Evolutionary conservation across 2,888 invertebrate genomes (phyloP).

Genomic region (Nemotelus nigrinus): DNA sequence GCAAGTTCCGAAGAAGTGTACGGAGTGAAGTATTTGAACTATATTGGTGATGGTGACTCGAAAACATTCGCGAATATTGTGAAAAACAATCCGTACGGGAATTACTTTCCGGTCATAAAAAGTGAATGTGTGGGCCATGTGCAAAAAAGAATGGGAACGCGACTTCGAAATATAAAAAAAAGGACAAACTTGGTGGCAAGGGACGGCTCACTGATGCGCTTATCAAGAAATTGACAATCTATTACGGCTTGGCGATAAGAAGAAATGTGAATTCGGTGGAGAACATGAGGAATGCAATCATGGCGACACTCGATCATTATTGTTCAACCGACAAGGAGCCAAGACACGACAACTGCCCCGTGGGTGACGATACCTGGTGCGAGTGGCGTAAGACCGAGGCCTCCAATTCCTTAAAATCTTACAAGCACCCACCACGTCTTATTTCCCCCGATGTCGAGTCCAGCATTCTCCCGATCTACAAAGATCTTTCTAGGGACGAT

Average conservation of each 20-base stretch:
- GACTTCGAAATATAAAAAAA: no score
- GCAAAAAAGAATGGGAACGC: no score
- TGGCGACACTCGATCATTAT: conserved; percentile 7
- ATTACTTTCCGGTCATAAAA: no score
- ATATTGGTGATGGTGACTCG: no score
- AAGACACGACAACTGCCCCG: no score
- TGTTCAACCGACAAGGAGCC: neutral
- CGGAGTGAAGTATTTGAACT: no score
- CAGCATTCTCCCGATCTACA: neutral
- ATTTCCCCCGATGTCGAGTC: neutral
- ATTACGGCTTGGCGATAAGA: conserved; percentile 12
- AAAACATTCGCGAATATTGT: no score
- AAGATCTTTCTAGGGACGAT: no score
- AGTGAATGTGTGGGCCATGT: no score
- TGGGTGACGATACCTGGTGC: conserved; percentile 5
- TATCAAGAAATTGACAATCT: conserved; percentile 20
- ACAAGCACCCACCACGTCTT: conserved; percentile 19
- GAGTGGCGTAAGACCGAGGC: conserved; percentile 12
- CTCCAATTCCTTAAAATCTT: conserved; percentile 4
- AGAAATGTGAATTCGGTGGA: conserved; percentile 14
- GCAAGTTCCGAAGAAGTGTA: no score
- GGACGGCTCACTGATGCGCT: neutral
- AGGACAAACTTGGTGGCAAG: no score
- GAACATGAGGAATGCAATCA: conserved; percentile 13
- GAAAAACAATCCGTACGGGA: no score